Evolutionary conservation across 2,888 invertebrate genomes (phyloP).

Genomic region (Reticulitermes lucifugus): DNA sequence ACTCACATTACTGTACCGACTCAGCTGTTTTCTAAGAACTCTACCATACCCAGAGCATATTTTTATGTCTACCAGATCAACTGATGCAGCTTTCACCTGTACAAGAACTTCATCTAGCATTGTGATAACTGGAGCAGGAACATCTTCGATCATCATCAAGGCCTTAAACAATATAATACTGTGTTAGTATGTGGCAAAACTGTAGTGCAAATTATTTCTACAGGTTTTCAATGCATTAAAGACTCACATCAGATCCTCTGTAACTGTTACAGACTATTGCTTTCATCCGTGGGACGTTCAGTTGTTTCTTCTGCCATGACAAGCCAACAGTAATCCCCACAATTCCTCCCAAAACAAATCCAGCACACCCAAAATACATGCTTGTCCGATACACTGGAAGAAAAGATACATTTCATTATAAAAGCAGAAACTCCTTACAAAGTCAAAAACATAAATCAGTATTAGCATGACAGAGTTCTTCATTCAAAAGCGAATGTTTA

Average conservation of each 20-base stretch:
- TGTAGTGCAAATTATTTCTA: too few relatives aligned
- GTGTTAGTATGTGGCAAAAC: too few relatives aligned
- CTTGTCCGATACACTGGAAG: conserved; percentile 59
- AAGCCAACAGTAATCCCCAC: conserved; percentile 61
- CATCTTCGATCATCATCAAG: conserved; percentile 64
- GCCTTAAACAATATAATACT: background rate
- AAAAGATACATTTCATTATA: conserved; percentile 22
- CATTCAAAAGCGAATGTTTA: too few relatives aligned
- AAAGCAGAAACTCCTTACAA: background rate
- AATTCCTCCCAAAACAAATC: conserved; percentile 61
- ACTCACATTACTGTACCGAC: conserved; percentile 56
- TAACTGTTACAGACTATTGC: conserved; percentile 62
- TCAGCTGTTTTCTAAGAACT: conserved; percentile 63
- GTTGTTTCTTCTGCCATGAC: conserved; percentile 56
- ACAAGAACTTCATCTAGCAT: conserved; percentile 69
- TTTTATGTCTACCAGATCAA: conserved; percentile 70
- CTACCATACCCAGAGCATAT: conserved; percentile 71
- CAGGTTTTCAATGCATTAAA: too few relatives aligned
- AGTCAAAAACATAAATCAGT: background rate
- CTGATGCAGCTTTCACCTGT: conserved; percentile 72
- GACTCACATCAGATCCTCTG: conserved; percentile 61
- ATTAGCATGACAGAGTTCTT: background rate
- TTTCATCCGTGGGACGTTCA: conserved; percentile 60
- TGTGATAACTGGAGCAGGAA: conserved; percentile 66
- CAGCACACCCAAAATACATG: conserved; percentile 60